phyloP scores from a whole-genome alignment of 2,888 invertebrate species.

The Stenolophus ochropezus region DNA sequence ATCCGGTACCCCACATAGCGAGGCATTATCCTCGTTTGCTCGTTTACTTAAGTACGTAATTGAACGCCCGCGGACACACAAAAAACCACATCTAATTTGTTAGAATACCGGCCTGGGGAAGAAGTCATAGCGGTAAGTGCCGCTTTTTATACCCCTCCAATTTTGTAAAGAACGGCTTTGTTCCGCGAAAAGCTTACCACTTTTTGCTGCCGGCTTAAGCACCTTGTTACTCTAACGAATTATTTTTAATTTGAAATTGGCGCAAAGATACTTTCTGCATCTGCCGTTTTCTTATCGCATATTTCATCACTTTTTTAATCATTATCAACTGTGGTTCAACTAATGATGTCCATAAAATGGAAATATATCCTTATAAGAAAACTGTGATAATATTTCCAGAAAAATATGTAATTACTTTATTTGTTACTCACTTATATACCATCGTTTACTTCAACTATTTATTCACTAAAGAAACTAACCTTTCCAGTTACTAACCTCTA shows the following conservation, averaged over 20 bases:
- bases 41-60: slow-evolving; percentile 46
- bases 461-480: no score
- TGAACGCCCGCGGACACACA: slow-evolving; percentile 49
- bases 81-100: slow-evolving; percentile 49
- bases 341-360: no score
- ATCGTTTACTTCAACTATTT: no score
- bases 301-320: no score
- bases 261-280: neutral
- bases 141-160: slow-evolving; percentile 44
- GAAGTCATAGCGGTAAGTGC: slow-evolving; percentile 37
- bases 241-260: slow-evolving; percentile 17
- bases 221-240: slow-evolving; percentile 24
- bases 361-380: no score
- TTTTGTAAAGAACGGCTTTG: slow-evolving; percentile 38
- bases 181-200: neutral
- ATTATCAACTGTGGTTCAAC: no score
- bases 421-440: no score
- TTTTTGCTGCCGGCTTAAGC: neutral
- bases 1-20: slow-evolving; percentile 49
- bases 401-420: no score
- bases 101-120: slow-evolving; percentile 39
- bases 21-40: slow-evolving; percentile 44
- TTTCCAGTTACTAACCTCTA: no score
- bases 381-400: no score
- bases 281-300: no score